These are phyloP conservation scores for Fabriciana adippe DNA, from an alignment of 2,888 invertebrate genomes.

Conservation along the genomic window DNA sequence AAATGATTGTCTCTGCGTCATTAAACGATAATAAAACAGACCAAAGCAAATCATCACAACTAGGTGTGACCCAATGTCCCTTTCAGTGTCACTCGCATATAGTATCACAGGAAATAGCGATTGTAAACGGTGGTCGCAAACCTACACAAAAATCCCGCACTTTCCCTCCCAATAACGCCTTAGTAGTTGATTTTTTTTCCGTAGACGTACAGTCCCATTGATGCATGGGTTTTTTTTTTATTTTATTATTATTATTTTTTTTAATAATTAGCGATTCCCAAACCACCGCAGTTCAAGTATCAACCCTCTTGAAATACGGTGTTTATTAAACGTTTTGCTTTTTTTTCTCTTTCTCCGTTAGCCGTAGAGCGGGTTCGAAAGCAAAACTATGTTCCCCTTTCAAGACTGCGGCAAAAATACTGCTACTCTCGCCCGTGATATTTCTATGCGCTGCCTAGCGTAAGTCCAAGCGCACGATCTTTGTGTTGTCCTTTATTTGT, in stretches of 20 bases:
- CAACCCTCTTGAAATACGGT: slow-evolving; percentile 83
- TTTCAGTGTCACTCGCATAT: slow-evolving; percentile 47
- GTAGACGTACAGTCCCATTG: slow-evolving; percentile 53
- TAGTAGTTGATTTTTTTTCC: slow-evolving; percentile 49
- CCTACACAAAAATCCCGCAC: slow-evolving; percentile 45
- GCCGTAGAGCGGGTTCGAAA: slow-evolving; percentile 83
- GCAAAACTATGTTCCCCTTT: slow-evolving; percentile 87
- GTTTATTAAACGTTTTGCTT: slow-evolving; percentile 65
- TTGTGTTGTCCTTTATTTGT: slow-evolving; percentile 58
- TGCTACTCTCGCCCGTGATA: slow-evolving; percentile 89
- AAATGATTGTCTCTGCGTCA: slow-evolving; percentile 64
- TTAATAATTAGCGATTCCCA: slow-evolving; percentile 47
- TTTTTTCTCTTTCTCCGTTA: slow-evolving; percentile 71
- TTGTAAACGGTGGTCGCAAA: slow-evolving; percentile 68
- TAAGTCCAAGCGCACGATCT: slow-evolving; percentile 75
- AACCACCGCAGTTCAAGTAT: slow-evolving; percentile 61
- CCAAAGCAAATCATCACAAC: slow-evolving; percentile 76
- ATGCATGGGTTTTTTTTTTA: slow-evolving; percentile 72
- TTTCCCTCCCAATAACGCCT: slow-evolving; percentile 44
- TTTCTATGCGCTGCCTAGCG: slow-evolving; percentile 88
- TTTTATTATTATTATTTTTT: slow-evolving; percentile 40
- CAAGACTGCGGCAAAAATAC: slow-evolving; percentile 89
- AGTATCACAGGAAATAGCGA: slow-evolving; percentile 25
- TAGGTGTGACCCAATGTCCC: slow-evolving; percentile 72
- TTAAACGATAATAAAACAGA: slow-evolving; percentile 48